Evolutionary conservation across 1,140 invertebrate species (phyloP).

Genomic region (Ooceraea biroi): DNA sequence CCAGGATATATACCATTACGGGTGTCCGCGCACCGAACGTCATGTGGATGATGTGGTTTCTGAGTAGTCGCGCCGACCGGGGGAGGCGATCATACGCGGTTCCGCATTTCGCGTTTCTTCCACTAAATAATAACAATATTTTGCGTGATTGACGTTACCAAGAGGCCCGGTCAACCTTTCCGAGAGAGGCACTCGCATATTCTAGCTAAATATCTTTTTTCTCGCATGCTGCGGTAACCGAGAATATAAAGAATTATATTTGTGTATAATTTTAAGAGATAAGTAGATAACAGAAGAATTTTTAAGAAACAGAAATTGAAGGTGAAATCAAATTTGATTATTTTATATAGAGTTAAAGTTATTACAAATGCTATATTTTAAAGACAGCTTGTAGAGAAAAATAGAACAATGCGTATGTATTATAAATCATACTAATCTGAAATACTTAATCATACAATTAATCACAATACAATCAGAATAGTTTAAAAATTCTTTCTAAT

Average conservation of each 20-base stretch:
- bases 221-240: neutral
- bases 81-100: too few species aligned
- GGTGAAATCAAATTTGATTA: neutral
- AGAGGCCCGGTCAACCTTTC: neutral
- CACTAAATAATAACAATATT: conserved; percentile 33
- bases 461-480: too few species aligned
- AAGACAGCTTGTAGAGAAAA: too few species aligned
- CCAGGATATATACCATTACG: conserved; percentile 70
- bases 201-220: neutral
- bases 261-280: too few species aligned
- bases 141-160: neutral
- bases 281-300: too few species aligned
- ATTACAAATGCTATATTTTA: too few species aligned
- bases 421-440: too few species aligned
- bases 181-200: neutral
- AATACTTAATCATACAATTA: too few species aligned
- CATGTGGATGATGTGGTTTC: conserved; percentile 66
- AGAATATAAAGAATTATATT: neutral
- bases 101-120: conserved; percentile 46
- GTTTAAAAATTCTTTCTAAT: too few species aligned
- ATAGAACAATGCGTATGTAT: too few species aligned
- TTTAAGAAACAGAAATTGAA: neutral
- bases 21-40: conserved; percentile 53
- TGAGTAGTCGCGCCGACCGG: conserved; percentile 21
- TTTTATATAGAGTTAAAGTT: too few species aligned